Evolutionary conservation across 37 sponge, comb jelly and placozoan species (phyloP).

Genomic region (Diacarnus erythraeanus): DNA sequence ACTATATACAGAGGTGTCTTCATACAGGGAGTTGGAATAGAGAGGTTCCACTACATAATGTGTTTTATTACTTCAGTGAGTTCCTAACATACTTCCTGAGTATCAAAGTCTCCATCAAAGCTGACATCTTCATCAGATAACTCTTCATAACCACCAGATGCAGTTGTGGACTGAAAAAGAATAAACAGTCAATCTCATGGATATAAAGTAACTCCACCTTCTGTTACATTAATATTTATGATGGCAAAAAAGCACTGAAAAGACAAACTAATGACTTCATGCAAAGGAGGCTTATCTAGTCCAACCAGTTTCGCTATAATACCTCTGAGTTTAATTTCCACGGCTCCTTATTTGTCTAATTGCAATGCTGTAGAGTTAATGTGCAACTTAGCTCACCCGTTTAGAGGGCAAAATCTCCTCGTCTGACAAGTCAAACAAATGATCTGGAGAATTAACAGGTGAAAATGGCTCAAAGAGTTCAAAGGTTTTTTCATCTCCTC

Average conservation of each 20-base stretch:
- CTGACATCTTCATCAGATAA: constrained; percentile 85
- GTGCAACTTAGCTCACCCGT: constrained; percentile 25
- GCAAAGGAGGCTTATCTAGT: too few relatives aligned
- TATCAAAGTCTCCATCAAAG: constrained; percentile 83
- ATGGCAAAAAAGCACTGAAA: too few relatives aligned
- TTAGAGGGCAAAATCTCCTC: constrained; percentile 55
- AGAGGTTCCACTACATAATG: too few relatives aligned
- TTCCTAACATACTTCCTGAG: constrained; percentile 37
- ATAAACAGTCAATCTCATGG: too few relatives aligned
- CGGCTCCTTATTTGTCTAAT: too few relatives aligned
- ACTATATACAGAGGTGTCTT: too few relatives aligned
- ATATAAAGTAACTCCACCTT: too few relatives aligned
- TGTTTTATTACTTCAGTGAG: too few relatives aligned
- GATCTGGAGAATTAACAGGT: constrained; percentile 82
- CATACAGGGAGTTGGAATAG: too few relatives aligned
- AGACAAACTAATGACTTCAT: too few relatives aligned
- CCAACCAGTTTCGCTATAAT: background rate
- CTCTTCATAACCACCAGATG: constrained; percentile 48
- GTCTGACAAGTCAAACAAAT: constrained; percentile 81
- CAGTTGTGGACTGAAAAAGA: constrained; percentile 7
- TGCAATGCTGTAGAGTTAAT: background rate
- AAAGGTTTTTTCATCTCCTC: constrained; percentile 24
- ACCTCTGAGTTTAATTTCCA: too few relatives aligned
- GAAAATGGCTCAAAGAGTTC: constrained; percentile 84
- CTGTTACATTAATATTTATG: too few relatives aligned